Evolutionary conservation across 2,113 vertebrate genomes (phyloP).

Genomic region (Hemiprocne comata): DNA sequence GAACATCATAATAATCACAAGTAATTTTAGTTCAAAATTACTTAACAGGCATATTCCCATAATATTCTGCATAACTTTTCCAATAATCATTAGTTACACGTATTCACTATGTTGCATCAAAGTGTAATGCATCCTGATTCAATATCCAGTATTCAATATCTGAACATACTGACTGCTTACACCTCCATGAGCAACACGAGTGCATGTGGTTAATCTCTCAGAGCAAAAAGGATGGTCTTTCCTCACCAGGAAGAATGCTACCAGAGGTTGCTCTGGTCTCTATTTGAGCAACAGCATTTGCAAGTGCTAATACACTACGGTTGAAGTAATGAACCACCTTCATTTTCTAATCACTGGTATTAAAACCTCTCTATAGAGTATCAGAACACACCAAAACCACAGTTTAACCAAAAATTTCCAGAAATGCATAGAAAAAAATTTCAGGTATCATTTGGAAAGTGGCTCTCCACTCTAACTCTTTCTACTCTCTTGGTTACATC

Average conservation of each 20-base stretch:
- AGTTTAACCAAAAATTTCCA: neutral
- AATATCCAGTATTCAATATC: neutral
- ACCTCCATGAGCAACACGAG: neutral
- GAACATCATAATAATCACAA: neutral
- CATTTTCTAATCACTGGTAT: neutral
- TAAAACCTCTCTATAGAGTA: neutral
- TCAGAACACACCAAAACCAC: neutral
- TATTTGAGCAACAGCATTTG: neutral
- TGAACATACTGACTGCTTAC: neutral
- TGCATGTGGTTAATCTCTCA: neutral
- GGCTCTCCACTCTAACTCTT: neutral
- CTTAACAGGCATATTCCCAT: neutral
- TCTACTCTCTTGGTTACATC: neutral
- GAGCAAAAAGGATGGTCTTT: neutral
- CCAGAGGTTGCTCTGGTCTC: neutral
- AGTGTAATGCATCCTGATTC: neutral
- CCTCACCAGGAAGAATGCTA: neutral
- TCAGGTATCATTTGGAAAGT: neutral
- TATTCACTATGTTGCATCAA: accelerated
- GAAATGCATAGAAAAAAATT: neutral
- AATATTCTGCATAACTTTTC: neutral
- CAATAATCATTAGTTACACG: neutral
- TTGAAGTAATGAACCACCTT: neutral
- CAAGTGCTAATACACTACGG: neutral
- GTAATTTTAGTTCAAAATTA: neutral